Conservation (phyloP, 2,797 vertebrate species). For the Pangasius krempfi region DNA sequence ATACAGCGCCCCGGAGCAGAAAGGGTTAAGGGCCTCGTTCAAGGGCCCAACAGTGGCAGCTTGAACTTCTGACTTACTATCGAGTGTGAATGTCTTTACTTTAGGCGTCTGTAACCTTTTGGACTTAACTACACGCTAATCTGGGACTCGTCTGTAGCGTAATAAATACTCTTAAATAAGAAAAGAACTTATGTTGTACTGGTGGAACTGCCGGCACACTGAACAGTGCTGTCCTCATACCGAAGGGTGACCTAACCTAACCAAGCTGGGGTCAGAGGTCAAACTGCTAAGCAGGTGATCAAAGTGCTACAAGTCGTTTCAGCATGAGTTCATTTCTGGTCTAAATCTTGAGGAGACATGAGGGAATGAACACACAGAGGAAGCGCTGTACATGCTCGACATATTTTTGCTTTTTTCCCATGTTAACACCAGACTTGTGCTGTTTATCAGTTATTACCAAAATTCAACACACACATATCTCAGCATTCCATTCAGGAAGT, state of each 20-base stretch:
- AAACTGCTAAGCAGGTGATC: background rate
- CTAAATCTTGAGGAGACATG: background rate
- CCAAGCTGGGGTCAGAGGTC: background rate
- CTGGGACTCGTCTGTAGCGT: no score
- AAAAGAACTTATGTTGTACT: background rate
- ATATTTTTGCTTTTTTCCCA: background rate
- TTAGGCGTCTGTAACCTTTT: background rate
- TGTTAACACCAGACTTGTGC: background rate
- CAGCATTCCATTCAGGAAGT: background rate
- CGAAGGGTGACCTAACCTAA: background rate
- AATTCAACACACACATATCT: background rate
- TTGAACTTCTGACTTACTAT: background rate
- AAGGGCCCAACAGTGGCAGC: no score
- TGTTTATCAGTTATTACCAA: background rate
- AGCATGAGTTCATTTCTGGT: background rate
- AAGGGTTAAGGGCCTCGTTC: no score
- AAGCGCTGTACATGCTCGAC: background rate
- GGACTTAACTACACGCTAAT: no score
- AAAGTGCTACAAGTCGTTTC: background rate
- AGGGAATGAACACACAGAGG: background rate
- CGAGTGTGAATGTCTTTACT: background rate
- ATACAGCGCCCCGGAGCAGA: no score
- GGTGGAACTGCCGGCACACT: no score
- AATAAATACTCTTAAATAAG: no score
- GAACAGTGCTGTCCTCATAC: no score